Base-by-base conservation (phyloP, 2,888 invertebrate genomes). In the Auanema freiburgensis region DNA sequence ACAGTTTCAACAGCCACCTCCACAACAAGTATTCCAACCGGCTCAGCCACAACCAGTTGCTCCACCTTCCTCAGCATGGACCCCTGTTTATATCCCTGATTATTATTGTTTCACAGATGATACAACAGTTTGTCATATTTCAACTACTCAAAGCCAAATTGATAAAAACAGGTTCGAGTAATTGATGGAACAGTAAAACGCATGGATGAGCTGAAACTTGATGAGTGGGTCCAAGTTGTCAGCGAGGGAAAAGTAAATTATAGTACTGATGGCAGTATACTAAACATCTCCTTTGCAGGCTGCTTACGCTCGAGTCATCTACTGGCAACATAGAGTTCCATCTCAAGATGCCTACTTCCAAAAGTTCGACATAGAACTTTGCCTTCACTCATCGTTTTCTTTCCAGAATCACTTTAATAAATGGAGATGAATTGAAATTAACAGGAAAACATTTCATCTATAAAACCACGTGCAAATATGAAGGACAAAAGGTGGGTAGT, bases 31-130 rank as follows among this genome's bases (percentile, higher is more conserved):
- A 33, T 33, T 33, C 33, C 33, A 33, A 33, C 33, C 33, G 8
- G 33, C 33, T 33, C 33, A 33, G 8, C 33, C 33, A 33, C 42
- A 52, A 11, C 24, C 25, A n/a, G 33, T 25, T 18, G 52, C 52
- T 52, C 24, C 40, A 25, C 51, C 24, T 2, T 10, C 24, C 10
- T 23, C 51, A n/a, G 51, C n/a, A n/a, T 11, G 14, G 23, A 14
- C n/a, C n/a, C 33, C 33, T 33, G 33, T 33, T 33, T 33, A 5
- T 33, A 33, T 33, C 33, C 33, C 33, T 33, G 40, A 16, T 21
- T 60, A 46, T 23, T 43, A 1, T 11, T 60, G 60, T 24, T 60
- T 60, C 54, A n/a, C 60, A 12, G 60, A 53, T 41, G 60, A 60
- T 55, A 11, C 60, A 5, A 54, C 14, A 25, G 59, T 52, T 18